Percentiles rank a stretch among this genome's conserved stretches.
Conservation (phyloP, 2,797 vertebrate genomes). For the Melanotaenia maccullochi region DNA sequence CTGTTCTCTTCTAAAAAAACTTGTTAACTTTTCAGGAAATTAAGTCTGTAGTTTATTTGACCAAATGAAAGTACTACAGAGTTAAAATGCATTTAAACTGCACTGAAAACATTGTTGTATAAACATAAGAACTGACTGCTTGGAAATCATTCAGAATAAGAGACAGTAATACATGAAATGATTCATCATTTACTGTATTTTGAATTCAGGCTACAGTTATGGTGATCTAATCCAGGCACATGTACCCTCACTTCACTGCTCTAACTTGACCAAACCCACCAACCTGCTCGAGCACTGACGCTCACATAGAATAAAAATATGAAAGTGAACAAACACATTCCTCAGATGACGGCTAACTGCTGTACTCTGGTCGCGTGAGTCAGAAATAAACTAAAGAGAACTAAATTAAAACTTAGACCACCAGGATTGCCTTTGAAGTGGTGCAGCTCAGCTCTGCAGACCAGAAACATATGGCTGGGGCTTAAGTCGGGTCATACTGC, state of each 20-base stretch:
- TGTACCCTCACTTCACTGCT: background rate
- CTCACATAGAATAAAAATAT: background rate
- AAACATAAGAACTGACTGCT: too few relatives aligned
- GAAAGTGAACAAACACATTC: constrained; percentile 6
- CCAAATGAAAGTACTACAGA: too few relatives aligned
- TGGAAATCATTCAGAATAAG: too few relatives aligned
- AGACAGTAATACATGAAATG: too few relatives aligned
- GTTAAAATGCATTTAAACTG: too few relatives aligned
- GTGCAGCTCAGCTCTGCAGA: constrained; percentile 38
- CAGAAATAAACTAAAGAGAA: constrained; percentile 4
- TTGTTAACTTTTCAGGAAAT: too few relatives aligned
- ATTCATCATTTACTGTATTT: background rate
- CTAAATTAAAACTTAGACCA: constrained; percentile 44
- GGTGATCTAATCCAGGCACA: too few relatives aligned
- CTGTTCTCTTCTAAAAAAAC: too few relatives aligned
- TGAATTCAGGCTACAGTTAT: background rate
- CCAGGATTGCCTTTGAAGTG: constrained; percentile 60
- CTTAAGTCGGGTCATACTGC: constrained; percentile 50
- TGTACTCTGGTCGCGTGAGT: constrained; percentile 29
- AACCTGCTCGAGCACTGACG: background rate
- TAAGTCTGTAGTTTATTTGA: too few relatives aligned
- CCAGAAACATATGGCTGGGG: constrained; percentile 55
- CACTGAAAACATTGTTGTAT: too few relatives aligned
- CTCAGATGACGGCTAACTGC: constrained; percentile 30
- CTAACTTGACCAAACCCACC: background rate